Percentiles rank a stretch among this genome's conserved stretches.
Evolutionary conservation across 2,797 vertebrate genomes (phyloP).

Genomic region (Platalea minor): DNA sequence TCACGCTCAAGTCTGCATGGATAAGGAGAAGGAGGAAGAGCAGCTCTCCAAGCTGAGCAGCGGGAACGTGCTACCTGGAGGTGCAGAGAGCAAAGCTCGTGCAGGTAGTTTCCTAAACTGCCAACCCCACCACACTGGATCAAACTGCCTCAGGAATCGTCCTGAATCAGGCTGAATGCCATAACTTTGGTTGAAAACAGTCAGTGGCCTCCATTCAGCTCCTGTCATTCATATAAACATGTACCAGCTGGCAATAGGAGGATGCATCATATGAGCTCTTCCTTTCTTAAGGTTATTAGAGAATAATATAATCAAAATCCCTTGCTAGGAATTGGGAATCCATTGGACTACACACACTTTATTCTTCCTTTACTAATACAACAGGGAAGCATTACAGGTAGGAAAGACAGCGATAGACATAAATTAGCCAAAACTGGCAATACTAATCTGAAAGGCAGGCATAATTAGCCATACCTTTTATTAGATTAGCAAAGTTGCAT

Average conservation of each 20-base stretch:
- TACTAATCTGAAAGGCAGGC: background rate
- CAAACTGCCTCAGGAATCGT: background rate
- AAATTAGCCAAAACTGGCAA: background rate
- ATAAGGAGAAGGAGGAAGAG: background rate
- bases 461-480: background rate
- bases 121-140: background rate
- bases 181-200: background rate
- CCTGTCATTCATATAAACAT: background rate
- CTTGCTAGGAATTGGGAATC: background rate
- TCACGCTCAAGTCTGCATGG: accelerated
- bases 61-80: accelerated
- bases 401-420: background rate
- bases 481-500: background rate
- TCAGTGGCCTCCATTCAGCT: background rate
- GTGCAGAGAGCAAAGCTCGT: background rate
- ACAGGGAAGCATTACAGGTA: background rate
- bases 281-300: background rate
- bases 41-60: background rate
- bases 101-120: background rate
- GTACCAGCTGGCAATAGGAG: background rate
- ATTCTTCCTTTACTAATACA: background rate
- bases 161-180: background rate
- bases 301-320: constrained; percentile 1
- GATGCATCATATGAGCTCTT: background rate
- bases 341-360: background rate